A percentile compares a stretch with the other conserved stretches of the same genome.
phyloP scores from a whole-genome alignment of 2,888 invertebrate genomes.

The Lasioglossum pauxillum region DNA sequence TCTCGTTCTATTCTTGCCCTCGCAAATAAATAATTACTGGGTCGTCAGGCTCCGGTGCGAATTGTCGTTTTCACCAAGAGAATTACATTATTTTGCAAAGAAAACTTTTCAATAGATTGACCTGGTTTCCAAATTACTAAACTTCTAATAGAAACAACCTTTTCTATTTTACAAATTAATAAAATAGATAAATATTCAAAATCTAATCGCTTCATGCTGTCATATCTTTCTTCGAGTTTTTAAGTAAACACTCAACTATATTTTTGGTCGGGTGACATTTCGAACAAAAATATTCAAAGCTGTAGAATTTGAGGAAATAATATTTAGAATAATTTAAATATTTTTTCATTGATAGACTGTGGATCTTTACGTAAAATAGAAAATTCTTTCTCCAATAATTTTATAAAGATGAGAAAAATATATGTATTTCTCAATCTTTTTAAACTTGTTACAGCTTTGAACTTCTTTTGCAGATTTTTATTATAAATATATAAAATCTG shows the following conservation, averaged over 20 bases:
- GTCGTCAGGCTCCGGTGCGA: background rate
- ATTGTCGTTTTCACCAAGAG: background rate
- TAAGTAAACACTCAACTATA: too few relatives aligned
- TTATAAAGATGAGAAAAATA: too few relatives aligned
- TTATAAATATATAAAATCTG: background rate
- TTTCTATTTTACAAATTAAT: background rate
- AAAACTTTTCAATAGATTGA: background rate
- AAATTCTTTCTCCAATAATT: too few relatives aligned
- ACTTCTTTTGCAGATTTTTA: background rate
- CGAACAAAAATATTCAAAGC: background rate
- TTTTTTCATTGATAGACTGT: background rate
- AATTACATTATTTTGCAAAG: background rate
- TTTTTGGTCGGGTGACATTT: background rate
- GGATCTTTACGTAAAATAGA: background rate
- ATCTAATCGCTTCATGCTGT: background rate
- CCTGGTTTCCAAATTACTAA: background rate
- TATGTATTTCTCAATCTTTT: too few relatives aligned
- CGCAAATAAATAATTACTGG: background rate
- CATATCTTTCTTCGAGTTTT: too few relatives aligned
- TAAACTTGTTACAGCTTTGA: background rate
- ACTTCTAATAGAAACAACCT: too few relatives aligned
- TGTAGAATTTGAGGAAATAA: background rate
- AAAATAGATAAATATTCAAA: background rate
- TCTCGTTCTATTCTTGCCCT: background rate
- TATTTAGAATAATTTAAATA: background rate